Percentiles rank a stretch among this genome's conserved stretches.
phyloP scores from a whole-genome alignment of 2,888 invertebrate genomes.

The Pandemis cinnamomeana region DNA sequence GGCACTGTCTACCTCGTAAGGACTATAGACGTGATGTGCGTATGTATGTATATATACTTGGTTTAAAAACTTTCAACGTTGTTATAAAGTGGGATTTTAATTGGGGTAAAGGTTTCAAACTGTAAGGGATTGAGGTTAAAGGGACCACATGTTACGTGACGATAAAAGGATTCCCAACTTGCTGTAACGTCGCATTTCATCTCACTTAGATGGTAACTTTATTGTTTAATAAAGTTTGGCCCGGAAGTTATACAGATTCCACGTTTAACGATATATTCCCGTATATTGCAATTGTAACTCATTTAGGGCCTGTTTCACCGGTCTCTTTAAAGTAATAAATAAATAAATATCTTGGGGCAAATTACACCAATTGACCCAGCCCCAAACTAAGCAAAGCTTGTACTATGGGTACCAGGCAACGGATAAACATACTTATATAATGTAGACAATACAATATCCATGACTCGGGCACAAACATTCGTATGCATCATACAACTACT shows the following conservation, averaged over 20 bases:
- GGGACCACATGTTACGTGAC: conserved; percentile 10
- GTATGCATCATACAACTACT: too few relatives aligned
- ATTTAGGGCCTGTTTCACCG: too few relatives aligned
- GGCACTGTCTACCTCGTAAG: too few relatives aligned
- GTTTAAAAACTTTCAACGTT: neutral
- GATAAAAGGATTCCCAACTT: conserved; percentile 11
- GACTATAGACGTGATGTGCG: neutral
- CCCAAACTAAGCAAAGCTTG: too few relatives aligned
- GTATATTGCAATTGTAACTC: neutral
- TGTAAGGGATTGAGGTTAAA: neutral
- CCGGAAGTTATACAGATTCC: neutral
- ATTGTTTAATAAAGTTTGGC: neutral
- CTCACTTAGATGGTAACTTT: neutral
- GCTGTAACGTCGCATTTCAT: neutral
- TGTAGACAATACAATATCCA: too few relatives aligned
- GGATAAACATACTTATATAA: too few relatives aligned
- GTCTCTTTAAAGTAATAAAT: too few relatives aligned
- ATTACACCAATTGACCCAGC: too few relatives aligned
- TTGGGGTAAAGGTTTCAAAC: conserved; percentile 7
- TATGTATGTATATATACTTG: neutral
- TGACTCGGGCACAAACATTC: too few relatives aligned
- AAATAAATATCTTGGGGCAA: too few relatives aligned
- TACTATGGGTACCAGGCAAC: too few relatives aligned
- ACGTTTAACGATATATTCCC: neutral
- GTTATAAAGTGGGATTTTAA: neutral